Evolutionary conservation across 2,113 vertebrate species (phyloP), one percentile per base, ranked within the genome.

Genomic region (Hippocampus barbouri): DNA sequence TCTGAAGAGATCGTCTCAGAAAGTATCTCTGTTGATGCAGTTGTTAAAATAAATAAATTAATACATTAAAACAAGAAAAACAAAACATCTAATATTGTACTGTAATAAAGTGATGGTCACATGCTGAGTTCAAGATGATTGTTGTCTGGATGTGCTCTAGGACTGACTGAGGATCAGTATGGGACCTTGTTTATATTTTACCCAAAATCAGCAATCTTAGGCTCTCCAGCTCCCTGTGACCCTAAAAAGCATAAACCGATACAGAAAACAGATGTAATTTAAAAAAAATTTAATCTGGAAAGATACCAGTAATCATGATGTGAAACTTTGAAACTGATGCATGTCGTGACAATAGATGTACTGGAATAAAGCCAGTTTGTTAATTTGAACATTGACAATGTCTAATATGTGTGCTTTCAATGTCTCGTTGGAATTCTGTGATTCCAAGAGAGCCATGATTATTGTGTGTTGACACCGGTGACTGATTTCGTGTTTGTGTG

Each of bases 1-100:
- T 34, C 30, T 34, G 4, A 8, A 5, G 25, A 30, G 71, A 75
- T 77, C n/a, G 20, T 75, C 79, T 89, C 66, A 8, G 74, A 72
- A 16, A 51, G 49, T 81, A 83, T 45, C 64, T 68, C 74, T 68
- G 69, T 69, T 63, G n/a, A 1, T 63, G n/a, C 66, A 0, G 62
- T 69, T 57, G 59, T 61, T 73, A 74, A 79, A 71, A 79, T 76
- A 70, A 70, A 30, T 16, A 30, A 20, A 34, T 20, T 21, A 51
- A 18, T 1, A 51, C 20, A 18, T 0, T 7, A 51, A 51, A 21
- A 51, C 1, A 25, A 25, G 25, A 7, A 38, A 38, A 38, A 38
- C 5, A 38, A 38, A 51, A 12, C 14, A 2, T 45, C 10, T 11
- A 45, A 45, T 14, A 45, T 54, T 54, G 0, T 6, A 38, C 34